Conservation (phyloP, 2,888 invertebrate genomes). For the Euproctis similis region DNA sequence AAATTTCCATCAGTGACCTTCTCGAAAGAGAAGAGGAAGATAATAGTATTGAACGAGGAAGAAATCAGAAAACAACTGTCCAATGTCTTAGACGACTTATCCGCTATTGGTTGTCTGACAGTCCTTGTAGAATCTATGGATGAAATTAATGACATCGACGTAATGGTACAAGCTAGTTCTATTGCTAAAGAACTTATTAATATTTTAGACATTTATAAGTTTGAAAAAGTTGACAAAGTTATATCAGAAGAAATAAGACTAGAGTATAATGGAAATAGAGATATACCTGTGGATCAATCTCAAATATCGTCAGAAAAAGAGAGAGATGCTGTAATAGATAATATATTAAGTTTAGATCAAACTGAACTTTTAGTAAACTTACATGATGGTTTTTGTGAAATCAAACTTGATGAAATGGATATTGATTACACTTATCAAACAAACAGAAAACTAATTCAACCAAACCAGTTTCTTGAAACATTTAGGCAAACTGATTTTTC, state of each 20-base stretch:
- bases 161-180: constrained; percentile 74
- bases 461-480: constrained; percentile 32
- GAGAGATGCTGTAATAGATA: constrained; percentile 61
- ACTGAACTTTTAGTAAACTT: constrained; percentile 70
- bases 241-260: constrained; percentile 2
- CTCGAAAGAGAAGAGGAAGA: constrained; percentile 82
- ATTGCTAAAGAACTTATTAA: constrained; percentile 63
- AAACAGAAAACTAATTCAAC: constrained; percentile 16
- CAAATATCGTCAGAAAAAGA: neutral
- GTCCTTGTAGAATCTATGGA: constrained; percentile 77
- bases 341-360: constrained; percentile 72
- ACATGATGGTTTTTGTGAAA: constrained; percentile 43
- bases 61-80: constrained; percentile 77
- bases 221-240: constrained; percentile 18
- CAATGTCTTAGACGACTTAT: constrained; percentile 77
- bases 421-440: constrained; percentile 6
- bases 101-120: constrained; percentile 79
- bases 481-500: constrained; percentile 62
- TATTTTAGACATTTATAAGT: constrained; percentile 68
- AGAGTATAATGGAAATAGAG: constrained; percentile 6
- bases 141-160: constrained; percentile 79
- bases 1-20: constrained; percentile 83
- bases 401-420: constrained; percentile 9
- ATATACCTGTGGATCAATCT: constrained; percentile 11
- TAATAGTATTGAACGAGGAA: constrained; percentile 77